Conservation (phyloP, 2,888 invertebrate genomes). For the Drosophila robusta region DNA sequence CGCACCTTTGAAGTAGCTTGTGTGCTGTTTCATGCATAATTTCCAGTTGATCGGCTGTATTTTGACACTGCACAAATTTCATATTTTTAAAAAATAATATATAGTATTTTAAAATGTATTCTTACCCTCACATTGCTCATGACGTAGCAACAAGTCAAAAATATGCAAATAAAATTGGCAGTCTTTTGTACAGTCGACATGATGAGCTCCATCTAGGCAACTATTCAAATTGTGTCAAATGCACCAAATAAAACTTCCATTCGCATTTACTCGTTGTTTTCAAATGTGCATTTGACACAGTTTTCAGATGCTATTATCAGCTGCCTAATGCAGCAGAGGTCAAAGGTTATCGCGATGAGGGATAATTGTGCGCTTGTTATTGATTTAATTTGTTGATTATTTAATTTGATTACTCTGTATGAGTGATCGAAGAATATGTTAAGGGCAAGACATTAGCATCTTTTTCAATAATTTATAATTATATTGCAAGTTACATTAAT, state of each 20-base stretch:
- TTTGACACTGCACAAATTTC: constrained; percentile 9
- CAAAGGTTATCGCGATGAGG: constrained; percentile 4
- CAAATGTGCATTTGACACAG: constrained; percentile 6
- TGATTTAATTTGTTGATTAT: constrained; percentile 3
- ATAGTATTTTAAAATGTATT: too few species aligned
- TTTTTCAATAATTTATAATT: too few species aligned
- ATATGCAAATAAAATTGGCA: not conserved
- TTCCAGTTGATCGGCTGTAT: constrained; percentile 15
- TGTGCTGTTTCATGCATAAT: constrained; percentile 8
- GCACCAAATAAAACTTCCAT: constrained; percentile 5
- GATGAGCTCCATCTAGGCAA: not conserved
- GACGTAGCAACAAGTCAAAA: not conserved
- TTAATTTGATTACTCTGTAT: not conserved
- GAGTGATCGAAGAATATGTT: too few species aligned
- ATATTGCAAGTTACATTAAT: too few species aligned
- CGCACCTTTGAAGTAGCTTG: constrained; percentile 44
- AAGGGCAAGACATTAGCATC: too few species aligned
- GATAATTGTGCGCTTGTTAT: not conserved
- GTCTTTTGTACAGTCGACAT: constrained; percentile 2
- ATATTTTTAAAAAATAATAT: not conserved
- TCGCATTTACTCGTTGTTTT: not conserved
- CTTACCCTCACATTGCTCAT: constrained; percentile 19
- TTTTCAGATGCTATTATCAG: constrained; percentile 30
- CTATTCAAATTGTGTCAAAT: not conserved
- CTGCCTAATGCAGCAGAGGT: not conserved